phyloP scores from a whole-genome alignment of 1,140 invertebrate genomes.

The Bombus consobrinus region DNA sequence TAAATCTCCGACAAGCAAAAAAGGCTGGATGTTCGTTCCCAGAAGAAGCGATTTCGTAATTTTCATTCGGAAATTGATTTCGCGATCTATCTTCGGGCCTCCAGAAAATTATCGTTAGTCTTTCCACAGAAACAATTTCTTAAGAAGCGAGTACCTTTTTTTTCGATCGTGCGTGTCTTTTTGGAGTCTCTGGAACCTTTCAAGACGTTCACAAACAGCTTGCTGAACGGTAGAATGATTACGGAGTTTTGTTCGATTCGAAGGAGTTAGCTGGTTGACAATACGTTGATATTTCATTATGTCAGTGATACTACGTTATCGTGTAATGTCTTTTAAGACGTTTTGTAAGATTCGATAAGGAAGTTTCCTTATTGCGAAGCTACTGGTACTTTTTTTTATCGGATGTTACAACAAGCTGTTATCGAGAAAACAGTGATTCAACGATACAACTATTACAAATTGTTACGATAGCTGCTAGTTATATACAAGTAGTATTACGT shows the following conservation, averaged over 20 bases:
- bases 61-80: conserved; percentile 58
- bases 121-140: too few relatives aligned
- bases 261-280: not conserved
- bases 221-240: too few relatives aligned
- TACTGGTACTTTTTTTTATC: not conserved
- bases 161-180: not conserved
- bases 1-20: conserved; percentile 38
- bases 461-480: too few relatives aligned
- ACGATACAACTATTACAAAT: too few relatives aligned
- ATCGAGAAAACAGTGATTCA: not conserved
- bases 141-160: not conserved
- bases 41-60: conserved; percentile 48
- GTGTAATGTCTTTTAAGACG: not conserved
- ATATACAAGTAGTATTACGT: too few relatives aligned
- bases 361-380: not conserved
- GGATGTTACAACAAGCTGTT: not conserved
- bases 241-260: too few relatives aligned
- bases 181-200: not conserved
- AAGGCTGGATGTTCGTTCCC: conserved; percentile 36
- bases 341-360: not conserved
- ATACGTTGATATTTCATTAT: not conserved
- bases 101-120: conserved; percentile 10
- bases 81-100: conserved; percentile 9
- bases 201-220: too few relatives aligned
- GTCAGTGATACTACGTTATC: too few relatives aligned